Conservation (phyloP, 2,113 vertebrate genomes). For the Cryptotis parvus region DNA sequence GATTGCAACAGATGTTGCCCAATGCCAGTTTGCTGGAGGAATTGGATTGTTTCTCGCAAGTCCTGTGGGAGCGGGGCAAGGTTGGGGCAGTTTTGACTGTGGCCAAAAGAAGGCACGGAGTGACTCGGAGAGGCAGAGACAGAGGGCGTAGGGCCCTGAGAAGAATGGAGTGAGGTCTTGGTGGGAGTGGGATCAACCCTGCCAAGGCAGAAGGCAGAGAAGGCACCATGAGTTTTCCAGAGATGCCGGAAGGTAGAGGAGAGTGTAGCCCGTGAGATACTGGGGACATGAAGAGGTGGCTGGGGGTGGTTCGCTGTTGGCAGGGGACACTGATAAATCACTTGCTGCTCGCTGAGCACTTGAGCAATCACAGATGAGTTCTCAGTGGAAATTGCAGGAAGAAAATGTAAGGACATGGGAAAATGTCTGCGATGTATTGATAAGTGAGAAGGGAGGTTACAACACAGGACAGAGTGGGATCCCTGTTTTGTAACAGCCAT, state of each 20-base stretch:
- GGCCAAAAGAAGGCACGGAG: background rate
- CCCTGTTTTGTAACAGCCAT: constrained; percentile 44
- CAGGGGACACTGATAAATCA: background rate
- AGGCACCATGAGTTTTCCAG: background rate
- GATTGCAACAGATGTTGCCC: constrained; percentile 8
- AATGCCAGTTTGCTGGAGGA: background rate
- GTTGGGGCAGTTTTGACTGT: background rate
- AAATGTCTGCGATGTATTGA: constrained; percentile 29
- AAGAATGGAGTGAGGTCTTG: background rate
- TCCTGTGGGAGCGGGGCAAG: constrained; percentile 8
- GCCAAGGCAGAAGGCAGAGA: background rate
- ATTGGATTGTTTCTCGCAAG: background rate
- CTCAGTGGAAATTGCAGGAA: constrained; percentile 15
- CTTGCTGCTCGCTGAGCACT: background rate
- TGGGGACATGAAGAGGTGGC: too few relatives aligned
- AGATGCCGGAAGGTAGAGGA: background rate
- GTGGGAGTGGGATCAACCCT: background rate
- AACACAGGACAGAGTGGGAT: background rate
- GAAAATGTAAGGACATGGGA: constrained; percentile 36
- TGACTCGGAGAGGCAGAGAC: too few relatives aligned
- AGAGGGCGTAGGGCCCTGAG: background rate
- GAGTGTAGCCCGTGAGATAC: too few relatives aligned
- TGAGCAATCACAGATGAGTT: background rate
- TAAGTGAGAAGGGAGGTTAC: constrained; percentile 33
- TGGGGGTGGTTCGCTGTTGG: background rate